These are phyloP conservation scores for Lutraria rhynchaena DNA, from an alignment of 1,140 invertebrate species.

Conservation along the genomic window DNA sequence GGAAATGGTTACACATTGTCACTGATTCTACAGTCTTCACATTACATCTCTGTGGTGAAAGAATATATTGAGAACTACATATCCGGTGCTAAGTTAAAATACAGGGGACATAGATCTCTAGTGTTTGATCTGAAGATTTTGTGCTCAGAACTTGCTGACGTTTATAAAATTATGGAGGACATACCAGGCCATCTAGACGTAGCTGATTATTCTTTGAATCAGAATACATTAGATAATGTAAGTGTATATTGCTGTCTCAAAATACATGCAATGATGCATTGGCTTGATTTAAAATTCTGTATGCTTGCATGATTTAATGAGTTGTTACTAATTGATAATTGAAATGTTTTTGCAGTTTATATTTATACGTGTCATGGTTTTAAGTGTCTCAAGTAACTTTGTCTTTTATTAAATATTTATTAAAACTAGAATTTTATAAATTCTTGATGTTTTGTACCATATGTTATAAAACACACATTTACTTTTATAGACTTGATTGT, in stretches of 20 bases:
- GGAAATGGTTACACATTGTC: conserved; percentile 87
- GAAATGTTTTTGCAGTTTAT: too few relatives aligned
- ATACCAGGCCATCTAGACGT: conserved; percentile 78
- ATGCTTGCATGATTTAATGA: not conserved
- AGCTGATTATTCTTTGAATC: conserved; percentile 83
- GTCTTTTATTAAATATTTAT: too few relatives aligned
- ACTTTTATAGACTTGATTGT: too few relatives aligned
- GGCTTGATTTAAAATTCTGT: too few relatives aligned
- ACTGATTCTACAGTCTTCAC: conserved; percentile 4
- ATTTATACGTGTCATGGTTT: not conserved
- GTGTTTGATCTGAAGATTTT: conserved; percentile 58
- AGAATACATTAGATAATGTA: conserved; percentile 84
- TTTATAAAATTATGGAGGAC: conserved; percentile 81
- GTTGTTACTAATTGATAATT: not conserved
- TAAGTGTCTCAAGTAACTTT: not conserved
- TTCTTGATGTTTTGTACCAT: too few relatives aligned
- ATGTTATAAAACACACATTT: too few relatives aligned
- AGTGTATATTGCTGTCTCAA: conserved; percentile 1
- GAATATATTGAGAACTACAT: conserved; percentile 63
- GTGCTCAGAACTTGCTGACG: conserved; percentile 72
- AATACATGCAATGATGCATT: too few relatives aligned
- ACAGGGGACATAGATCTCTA: conserved; percentile 87
- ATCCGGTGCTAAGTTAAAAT: conserved; percentile 83
- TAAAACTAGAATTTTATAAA: too few relatives aligned
- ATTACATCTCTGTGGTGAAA: not conserved